Base-by-base conservation (phyloP, 2,113 vertebrate species). In the Semicossyphus pulcher region DNA sequence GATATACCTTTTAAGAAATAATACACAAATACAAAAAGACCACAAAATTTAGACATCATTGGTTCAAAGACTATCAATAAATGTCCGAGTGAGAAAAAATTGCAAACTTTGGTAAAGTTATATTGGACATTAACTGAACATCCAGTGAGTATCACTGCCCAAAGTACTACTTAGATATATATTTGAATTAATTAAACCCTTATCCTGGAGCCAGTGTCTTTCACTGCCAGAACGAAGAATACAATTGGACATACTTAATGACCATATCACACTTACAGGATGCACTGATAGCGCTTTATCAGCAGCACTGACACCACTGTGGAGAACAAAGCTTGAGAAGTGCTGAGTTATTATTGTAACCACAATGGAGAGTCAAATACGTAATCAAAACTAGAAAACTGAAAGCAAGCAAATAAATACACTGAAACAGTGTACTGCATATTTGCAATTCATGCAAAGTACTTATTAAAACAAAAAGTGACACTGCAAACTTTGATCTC, bases 1-100 rank as follows among this genome's bases (percentile, higher is more conserved):
- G 98, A 88, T 99, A 99, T 89, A 99, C 83, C 98, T 99, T 80
- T 67, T 61, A 48, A 21, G 74, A 41, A 54, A 74, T 52, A 70
- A 76, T 9, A 44, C 15, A 61, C 6, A 26, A 7, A 44, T 1
- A 48, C 5, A n/a, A 47, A 44, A 51, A 44, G 28, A 2, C 37
- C 48, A 45, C 25, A 20, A 14, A 14, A 58, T 18, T 4, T 7
- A 32, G 26, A 3, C 28, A 66, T 34, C 2, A 48, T 20, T 57
- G 26, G 26, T 14, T 4, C 3, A 51, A 7, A 76, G 16, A 36
- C 29, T 37, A 36, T 1, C n/a, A 58, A 12, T 8, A 16, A 23
- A 29, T 29, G 37, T 8, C 34, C 9, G 54, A 26, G 29, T 18
- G n/a, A n/a, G n/a, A n/a, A n/a, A n/a, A n/a, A n/a, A n/a, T n/a